Evolutionary conservation across 2,113 vertebrate species (phyloP), one percentile per base, ranked within the genome.

Genomic region (Hyaena hyaena): DNA sequence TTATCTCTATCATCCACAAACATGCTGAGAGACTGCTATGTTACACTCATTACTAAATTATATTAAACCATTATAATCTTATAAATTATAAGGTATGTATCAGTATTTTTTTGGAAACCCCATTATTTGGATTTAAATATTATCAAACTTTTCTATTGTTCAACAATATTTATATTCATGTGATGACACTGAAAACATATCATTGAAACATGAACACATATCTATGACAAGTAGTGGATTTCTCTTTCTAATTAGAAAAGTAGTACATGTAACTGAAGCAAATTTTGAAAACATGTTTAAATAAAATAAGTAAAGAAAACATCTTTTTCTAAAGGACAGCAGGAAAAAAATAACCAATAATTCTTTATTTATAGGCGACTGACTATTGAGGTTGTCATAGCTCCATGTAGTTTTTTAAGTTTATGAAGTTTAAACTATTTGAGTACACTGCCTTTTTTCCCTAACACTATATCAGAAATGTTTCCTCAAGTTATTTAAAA

Each of bases 161-260:
- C 68, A 89, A 68, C 48, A 95, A 43, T 71, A 69, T 87, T 81
- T 88, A 88, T 50, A 71, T 17, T 82, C 31, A 73, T 26, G 16
- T 95, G 65, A 80, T 88, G 69, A 94, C 69, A 83, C 26, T 79
- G 35, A 90, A 96, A 95, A 93, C 31, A 81, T 39, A 80, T 43
- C 39, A 94, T 12, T 87, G 74, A 31, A 12, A 95, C 19, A 82
- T 91, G 84, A 93, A 91, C 58, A 88, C 5, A 7, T 92, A 77
- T 77, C 48, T 61, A 43, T 84, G 33, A 83, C 33, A 90, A 95
- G 45, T 79, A 88, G 28, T 66, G 24, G 35, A 23, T 73, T 90
- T 96, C 73, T 97, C 91, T 96, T 96, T 85, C 48, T 85, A 31
- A 74, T 95, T 95, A 96, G 79, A 90, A 68, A 89, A 80, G 58